Base-by-base conservation (phyloP, 2,797 vertebrate genomes). In the Acipenser oxyrinchus region DNA sequence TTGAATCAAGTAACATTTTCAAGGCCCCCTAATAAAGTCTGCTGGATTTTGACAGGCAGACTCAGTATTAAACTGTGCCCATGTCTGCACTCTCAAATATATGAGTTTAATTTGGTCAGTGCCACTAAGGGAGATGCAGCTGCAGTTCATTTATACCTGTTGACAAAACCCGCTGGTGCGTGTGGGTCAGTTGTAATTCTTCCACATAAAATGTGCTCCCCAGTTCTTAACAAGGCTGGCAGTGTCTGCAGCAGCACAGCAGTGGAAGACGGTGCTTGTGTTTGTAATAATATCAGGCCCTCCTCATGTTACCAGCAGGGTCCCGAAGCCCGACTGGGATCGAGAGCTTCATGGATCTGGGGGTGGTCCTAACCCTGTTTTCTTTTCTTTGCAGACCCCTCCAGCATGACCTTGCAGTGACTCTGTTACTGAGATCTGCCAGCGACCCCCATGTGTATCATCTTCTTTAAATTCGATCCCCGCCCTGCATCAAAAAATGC, bases 391-490 rank as follows among this genome's bases (percentile, higher is more conserved):
- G 62, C 69, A 88, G 85, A 68, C 71, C 71, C 60, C 68, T 10
- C 58, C 66, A 72, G 52, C 66, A 67, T 82, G 73, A 74, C 65
- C 65, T 59, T 12, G 58, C 65, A 63, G 70, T 78, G 65, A 80
- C 23, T 65, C 1, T 37, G 76, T 73, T 72, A 81, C 69, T 52
- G 51, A 75, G 75, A 12, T 6, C 12, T 58, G 55, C 53, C 37
- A 49, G 73, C 55, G 68, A 3, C 64, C 83, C 83, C 83, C 89
- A 99, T 99, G 97, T 99, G 97, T 79, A 98, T 99, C 82, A 93
- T 98, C 83, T 95, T 99, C 77, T 95, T 98, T 80, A 98, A 98
- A 89, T 98, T 98, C 68, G 94, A 98, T 80, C 96, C 95, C 65
- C 92, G 90, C 13, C 95, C 95, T 68, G 92, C 86, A 73, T 97